Conservation (phyloP, 2,113 vertebrate genomes). For the Cervus canadensis region DNA sequence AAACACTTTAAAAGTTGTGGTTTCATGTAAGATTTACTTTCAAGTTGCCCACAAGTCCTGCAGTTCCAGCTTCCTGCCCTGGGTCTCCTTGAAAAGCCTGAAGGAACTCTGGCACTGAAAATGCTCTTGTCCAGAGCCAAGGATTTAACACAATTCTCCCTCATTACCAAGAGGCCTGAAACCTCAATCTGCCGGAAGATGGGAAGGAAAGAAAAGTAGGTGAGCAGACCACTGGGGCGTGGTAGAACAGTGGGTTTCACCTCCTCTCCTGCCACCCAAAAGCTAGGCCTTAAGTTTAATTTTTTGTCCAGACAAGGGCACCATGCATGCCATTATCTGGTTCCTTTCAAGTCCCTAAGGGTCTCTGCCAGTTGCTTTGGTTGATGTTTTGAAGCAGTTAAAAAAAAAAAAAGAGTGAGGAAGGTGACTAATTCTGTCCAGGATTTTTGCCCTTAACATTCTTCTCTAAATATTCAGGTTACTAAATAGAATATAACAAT, state of each 20-base stretch:
- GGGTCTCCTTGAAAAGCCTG: not conserved
- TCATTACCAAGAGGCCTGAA: not conserved
- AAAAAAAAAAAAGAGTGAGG: not conserved
- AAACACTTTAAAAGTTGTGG: not conserved
- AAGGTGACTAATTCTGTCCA: not conserved
- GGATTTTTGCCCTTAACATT: slow-evolving; percentile 32
- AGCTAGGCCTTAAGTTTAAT: not conserved
- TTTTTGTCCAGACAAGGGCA: not conserved
- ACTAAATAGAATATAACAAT: not conserved
- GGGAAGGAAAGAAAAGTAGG: not conserved
- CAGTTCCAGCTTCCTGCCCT: not conserved
- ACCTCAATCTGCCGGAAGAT: not conserved
- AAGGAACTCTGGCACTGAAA: not conserved
- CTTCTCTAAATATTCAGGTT: not conserved
- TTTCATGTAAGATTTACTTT: not conserved
- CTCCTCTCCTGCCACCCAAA: not conserved
- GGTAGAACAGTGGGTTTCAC: not conserved
- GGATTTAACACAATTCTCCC: not conserved
- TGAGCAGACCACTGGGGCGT: not conserved
- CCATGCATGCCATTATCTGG: not conserved
- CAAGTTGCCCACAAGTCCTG: not conserved
- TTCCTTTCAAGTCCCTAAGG: not conserved
- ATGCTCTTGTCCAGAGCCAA: not conserved
- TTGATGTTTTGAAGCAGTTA: not conserved
- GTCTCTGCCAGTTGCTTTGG: not conserved